phyloP scores from a whole-genome alignment of 2,113 vertebrate genomes.

The Prochilodus magdalenae region DNA sequence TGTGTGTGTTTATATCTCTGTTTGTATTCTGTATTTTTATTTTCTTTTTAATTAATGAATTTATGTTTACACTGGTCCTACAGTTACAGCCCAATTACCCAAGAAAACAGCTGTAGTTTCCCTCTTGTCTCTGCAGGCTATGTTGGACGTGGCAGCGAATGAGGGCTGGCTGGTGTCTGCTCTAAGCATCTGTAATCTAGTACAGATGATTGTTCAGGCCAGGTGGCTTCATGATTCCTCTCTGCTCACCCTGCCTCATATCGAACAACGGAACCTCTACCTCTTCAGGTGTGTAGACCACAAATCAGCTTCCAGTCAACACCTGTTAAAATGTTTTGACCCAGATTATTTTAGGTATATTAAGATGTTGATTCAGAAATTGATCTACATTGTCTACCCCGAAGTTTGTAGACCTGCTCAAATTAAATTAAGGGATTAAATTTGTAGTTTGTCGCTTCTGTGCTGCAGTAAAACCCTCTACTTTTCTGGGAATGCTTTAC shows the following conservation, averaged over 20 bases:
- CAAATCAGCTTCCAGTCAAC: background rate
- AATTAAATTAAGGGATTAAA: background rate
- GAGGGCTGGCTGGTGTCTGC: constrained; percentile 93
- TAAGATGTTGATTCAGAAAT: too few relatives aligned
- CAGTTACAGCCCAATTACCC: background rate
- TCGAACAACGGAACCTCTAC: constrained; percentile 87
- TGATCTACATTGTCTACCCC: background rate
- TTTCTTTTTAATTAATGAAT: too few relatives aligned
- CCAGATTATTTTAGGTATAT: too few relatives aligned
- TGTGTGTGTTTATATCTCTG: background rate
- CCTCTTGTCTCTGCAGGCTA: constrained; percentile 78
- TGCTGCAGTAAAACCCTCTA: background rate
- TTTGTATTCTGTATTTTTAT: too few relatives aligned
- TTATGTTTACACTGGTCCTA: too few relatives aligned
- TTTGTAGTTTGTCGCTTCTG: background rate
- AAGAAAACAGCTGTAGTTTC: background rate
- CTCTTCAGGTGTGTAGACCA: constrained; percentile 83
- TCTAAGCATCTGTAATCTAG: constrained; percentile 87
- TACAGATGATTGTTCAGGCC: constrained; percentile 96
- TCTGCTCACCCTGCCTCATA: constrained; percentile 87
- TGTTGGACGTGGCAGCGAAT: constrained; percentile 92
- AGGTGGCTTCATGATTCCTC: constrained; percentile 92
- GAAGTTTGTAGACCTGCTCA: background rate
- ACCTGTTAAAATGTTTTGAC: too few relatives aligned
- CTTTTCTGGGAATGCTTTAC: too few relatives aligned